Percentiles rank a stretch among this genome's conserved stretches.
These are phyloP conservation scores for Noctua pronuba DNA, from an alignment of 2,888 invertebrate species.

Conservation along the genomic window DNA sequence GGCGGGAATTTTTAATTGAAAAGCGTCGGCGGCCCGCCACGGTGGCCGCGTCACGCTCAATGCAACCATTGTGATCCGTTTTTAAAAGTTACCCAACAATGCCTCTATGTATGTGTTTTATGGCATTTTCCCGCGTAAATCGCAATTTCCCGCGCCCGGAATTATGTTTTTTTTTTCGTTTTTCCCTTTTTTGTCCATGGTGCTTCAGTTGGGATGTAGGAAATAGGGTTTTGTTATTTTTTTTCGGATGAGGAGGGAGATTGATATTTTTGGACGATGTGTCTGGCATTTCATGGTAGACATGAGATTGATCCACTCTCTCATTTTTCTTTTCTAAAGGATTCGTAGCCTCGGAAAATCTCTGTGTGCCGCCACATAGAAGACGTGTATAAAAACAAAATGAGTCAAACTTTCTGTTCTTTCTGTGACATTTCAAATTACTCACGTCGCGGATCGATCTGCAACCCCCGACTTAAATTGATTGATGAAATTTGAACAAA, in stretches of 20 bases:
- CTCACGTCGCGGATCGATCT: constrained; percentile 30
- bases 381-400: neutral
- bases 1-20: constrained; percentile 71
- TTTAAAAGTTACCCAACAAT: constrained; percentile 80
- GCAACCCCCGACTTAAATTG: constrained; percentile 56
- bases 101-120: constrained; percentile 77
- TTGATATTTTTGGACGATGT: constrained; percentile 30
- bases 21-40: constrained; percentile 64
- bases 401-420: constrained; percentile 1
- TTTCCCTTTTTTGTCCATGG: constrained; percentile 48
- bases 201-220: constrained; percentile 54
- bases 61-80: constrained; percentile 70
- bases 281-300: constrained; percentile 9
- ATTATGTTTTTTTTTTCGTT: constrained; percentile 56
- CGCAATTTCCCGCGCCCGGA: constrained; percentile 68
- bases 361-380: no score
- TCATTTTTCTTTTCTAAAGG: neutral
- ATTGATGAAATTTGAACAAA: constrained; percentile 77
- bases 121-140: constrained; percentile 67
- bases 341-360: neutral
- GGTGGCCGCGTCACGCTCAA: constrained; percentile 67
- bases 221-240: constrained; percentile 38
- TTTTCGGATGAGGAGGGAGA: neutral
- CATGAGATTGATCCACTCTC: neutral
- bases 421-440: constrained; percentile 48